Conservation (phyloP, 2,888 invertebrate species). For the Eustalomyia histrio region DNA sequence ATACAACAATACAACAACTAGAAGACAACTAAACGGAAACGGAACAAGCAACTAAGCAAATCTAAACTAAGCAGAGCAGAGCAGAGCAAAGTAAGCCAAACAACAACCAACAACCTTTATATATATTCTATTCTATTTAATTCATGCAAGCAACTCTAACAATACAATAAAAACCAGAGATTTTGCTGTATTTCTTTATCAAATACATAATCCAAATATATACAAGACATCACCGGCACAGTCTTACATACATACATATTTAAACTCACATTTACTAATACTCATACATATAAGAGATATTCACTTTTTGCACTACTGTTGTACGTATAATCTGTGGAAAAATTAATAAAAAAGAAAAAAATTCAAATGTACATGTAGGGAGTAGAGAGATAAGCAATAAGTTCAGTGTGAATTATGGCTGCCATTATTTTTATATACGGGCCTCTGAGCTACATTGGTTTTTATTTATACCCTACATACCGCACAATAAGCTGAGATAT, state of each 20-base stretch:
- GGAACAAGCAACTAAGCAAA: conserved; percentile 13
- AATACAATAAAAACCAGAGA: not conserved
- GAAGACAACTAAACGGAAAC: conserved; percentile 18
- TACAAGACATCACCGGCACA: not conserved
- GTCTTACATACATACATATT: not conserved
- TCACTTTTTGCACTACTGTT: not conserved
- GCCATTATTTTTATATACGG: conserved; percentile 69
- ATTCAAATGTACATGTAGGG: not conserved
- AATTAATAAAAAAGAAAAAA: not conserved
- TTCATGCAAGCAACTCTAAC: not conserved
- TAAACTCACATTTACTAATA: not conserved
- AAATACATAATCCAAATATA: not conserved
- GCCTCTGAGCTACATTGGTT: not conserved
- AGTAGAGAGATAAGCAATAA: conserved; percentile 71
- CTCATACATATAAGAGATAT: no score
- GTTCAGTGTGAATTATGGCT: conserved; percentile 76
- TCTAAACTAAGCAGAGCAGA: not conserved
- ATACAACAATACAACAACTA: conserved; percentile 9
- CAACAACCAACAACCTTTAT: conserved; percentile 15
- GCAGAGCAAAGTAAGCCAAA: conserved; percentile 13
- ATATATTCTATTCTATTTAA: not conserved
- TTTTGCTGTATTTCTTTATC: conserved; percentile 8
- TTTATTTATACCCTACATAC: not conserved
- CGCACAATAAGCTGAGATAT: not conserved
- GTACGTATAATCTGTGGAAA: not conserved